A percentile compares a stretch with the other conserved stretches of the same genome.
These are phyloP conservation scores for Chunga burmeisteri DNA, from an alignment of 2,113 vertebrate species.

Conservation along the genomic window DNA sequence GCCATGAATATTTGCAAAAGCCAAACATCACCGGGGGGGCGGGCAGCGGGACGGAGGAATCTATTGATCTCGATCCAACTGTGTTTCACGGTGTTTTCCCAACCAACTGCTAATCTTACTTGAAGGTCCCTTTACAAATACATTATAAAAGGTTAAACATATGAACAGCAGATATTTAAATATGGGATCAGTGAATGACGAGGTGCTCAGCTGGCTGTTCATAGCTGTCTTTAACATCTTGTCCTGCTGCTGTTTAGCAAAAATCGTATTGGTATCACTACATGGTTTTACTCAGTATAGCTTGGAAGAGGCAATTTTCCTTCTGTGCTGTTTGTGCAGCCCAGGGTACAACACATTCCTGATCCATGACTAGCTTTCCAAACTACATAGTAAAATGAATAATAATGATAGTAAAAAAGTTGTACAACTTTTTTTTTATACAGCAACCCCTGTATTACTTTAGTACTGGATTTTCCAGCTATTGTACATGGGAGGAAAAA, in stretches of 20 bases:
- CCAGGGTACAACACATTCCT: conserved; percentile 36
- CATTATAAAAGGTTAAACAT: neutral
- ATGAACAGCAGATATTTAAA: neutral
- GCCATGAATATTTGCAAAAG: neutral
- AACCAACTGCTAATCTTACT: neutral
- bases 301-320: neutral
- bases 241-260: neutral
- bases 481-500: fast-evolving
- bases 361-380: conserved; percentile 14
- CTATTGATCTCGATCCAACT: neutral
- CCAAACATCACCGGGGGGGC: neutral
- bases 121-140: neutral
- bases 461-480: conserved; percentile 4
- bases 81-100: neutral
- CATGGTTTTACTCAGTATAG: fast-evolving
- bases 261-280: neutral
- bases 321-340: conserved; percentile 16
- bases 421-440: neutral
- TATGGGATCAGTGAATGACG: neutral
- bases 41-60: neutral
- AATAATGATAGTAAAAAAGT: conserved; percentile 42
- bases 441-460: neutral
- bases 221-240: neutral
- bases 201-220: neutral
- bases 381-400: conserved; percentile 20